phyloP scores from a whole-genome alignment of 2,888 invertebrate genomes.

The Nymphalis c-album region DNA sequence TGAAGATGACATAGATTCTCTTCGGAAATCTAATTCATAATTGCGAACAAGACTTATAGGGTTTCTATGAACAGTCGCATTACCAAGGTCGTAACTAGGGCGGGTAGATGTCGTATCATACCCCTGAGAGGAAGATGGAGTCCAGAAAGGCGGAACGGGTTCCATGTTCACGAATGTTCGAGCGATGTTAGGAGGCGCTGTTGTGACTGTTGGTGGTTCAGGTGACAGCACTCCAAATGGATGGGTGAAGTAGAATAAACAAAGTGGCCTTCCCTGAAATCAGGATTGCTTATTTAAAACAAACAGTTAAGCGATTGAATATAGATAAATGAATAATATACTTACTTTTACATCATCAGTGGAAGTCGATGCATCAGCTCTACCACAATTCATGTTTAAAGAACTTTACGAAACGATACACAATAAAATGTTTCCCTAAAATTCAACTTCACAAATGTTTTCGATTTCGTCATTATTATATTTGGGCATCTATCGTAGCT shows the following conservation, averaged over 20 bases:
- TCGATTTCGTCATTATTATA: neutral
- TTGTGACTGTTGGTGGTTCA: slow-evolving; percentile 58
- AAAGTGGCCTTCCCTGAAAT: slow-evolving; percentile 73
- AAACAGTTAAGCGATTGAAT: neutral
- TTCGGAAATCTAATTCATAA: slow-evolving; percentile 44
- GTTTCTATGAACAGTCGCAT: slow-evolving; percentile 49
- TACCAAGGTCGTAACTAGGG: slow-evolving; percentile 50
- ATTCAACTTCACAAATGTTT: neutral
- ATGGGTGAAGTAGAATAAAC: slow-evolving; percentile 81
- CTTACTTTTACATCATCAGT: slow-evolving; percentile 72
- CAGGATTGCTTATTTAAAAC: neutral
- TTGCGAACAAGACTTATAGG: slow-evolving; percentile 49
- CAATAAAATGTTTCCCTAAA: neutral
- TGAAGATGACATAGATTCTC: slow-evolving; percentile 57
- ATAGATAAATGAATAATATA: neutral
- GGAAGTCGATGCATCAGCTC: slow-evolving; percentile 74
- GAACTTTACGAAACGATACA: neutral
- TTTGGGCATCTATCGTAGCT: neutral
- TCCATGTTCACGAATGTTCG: slow-evolving; percentile 59
- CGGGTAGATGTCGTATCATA: slow-evolving; percentile 45
- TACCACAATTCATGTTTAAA: slow-evolving; percentile 54
- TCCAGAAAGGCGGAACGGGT: slow-evolving; percentile 53
- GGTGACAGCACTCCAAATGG: slow-evolving; percentile 80
- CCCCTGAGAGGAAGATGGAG: slow-evolving; percentile 53
- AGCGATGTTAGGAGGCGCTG: slow-evolving; percentile 40